Base-by-base conservation (phyloP, 2,797 vertebrate genomes). In the Paramormyrops hopkinsi region DNA sequence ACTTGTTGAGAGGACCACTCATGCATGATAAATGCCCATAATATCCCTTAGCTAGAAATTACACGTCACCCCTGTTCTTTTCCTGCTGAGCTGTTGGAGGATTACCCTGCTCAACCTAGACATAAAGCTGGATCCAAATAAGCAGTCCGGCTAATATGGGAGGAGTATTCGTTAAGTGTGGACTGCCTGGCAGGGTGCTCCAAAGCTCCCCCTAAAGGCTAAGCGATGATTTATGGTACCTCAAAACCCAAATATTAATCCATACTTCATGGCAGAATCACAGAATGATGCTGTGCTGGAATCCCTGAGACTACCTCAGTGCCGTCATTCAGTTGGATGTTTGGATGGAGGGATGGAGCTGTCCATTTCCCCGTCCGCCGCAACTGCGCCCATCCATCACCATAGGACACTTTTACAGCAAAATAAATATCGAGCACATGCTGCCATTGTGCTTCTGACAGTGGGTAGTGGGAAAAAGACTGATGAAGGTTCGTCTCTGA, bases 371-470 rank as follows among this genome's bases (percentile, higher is more conserved):
- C 76, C n/a, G 41, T 17, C 76, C 19, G 29, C 46, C 0, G 12
- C 22, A 86, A 2, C 14, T 2, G 0, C 37, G 84, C 11, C 84
- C 14, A 86, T 86, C 22, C 84, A 86, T 86, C 84, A 86, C 9
- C 19, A 51, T 51, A 17, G 48, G n/a, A 44, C 4, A 41, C 33
- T 50, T 29, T 29, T n/a, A 50, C 83, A 76, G 37, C 25, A 29
- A 82, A 90, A 33, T 92, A 11, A 79, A 50, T 50, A 48, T 22
- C 41, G 4, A 51, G 87, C 89, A 88, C 90, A 90, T 4, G 44
- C 91, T 53, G 12, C 90, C 90, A 90, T 92, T 93, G 92, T 93
- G 92, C 88, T 48, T 44, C 73, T 91, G 93, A 92, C 93, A 93
- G 91, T 33, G 25, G 25, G 54, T 87, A 37, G 87, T n/a, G 25